These are phyloP conservation scores for Gymnarchus niloticus DNA, from an alignment of 2,113 vertebrate species.

Conservation along the genomic window DNA sequence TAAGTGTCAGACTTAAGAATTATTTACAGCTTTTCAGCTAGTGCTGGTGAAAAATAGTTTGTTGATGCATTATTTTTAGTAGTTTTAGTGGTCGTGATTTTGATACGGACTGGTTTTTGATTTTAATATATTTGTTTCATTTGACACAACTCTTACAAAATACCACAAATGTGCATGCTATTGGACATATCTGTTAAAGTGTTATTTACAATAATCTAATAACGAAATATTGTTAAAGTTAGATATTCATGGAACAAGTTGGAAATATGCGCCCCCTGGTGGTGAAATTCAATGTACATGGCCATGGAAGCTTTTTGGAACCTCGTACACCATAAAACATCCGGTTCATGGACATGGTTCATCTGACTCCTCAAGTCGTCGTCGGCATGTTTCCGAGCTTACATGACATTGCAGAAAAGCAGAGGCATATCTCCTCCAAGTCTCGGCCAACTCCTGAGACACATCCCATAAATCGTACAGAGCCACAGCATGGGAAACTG, in stretches of 20 bases:
- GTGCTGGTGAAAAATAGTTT: neutral
- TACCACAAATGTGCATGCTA: neutral
- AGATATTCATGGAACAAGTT: slow-evolving; percentile 13
- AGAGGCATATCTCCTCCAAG: neutral
- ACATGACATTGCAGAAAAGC: slow-evolving; percentile 24
- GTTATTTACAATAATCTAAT: neutral
- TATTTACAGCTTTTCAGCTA: neutral
- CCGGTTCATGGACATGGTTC: neutral
- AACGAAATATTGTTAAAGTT: slow-evolving; percentile 9
- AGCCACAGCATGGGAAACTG: neutral
- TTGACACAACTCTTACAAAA: neutral
- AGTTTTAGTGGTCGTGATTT: neutral
- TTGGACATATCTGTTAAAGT: neutral
- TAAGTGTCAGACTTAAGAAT: neutral
- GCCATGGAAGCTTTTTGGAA: neutral
- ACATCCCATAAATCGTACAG: slow-evolving; percentile 9
- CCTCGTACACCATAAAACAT: neutral
- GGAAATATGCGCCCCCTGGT: slow-evolving; percentile 27
- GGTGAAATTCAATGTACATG: neutral
- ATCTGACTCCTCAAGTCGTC: slow-evolving; percentile 1
- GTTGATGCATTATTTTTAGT: neutral
- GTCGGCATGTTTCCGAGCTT: slow-evolving; percentile 16
- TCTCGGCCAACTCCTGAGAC: slow-evolving; percentile 1
- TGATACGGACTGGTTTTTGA: neutral
- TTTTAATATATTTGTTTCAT: neutral